phyloP scores from a whole-genome alignment of 2,113 vertebrate genomes.

The Salvelinus sp. region DNA sequence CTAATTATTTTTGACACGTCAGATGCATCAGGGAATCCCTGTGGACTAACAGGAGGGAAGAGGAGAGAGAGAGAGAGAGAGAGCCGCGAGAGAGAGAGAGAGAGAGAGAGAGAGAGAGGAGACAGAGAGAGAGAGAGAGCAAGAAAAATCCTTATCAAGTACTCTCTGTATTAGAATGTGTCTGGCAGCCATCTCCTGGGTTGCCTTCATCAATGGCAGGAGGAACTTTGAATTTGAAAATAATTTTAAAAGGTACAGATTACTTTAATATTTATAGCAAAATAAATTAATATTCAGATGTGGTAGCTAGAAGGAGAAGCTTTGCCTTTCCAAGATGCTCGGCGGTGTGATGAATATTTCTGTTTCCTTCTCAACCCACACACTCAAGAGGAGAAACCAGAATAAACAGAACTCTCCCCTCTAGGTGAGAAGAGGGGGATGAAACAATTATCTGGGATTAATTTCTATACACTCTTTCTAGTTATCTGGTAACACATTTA shows the following conservation, averaged over 20 bases:
- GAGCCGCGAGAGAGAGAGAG: too few species aligned
- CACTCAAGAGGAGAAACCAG: conserved; percentile 15
- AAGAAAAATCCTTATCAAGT: conserved; percentile 88
- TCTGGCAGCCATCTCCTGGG: conserved; percentile 92
- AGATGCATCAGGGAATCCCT: conserved; percentile 98
- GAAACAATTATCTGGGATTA: too few species aligned
- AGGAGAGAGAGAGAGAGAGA: conserved; percentile 11
- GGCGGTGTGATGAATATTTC: conserved; percentile 70
- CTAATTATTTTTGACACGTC: conserved; percentile 99
- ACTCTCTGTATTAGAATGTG: conserved; percentile 93
- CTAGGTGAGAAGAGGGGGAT: too few species aligned
- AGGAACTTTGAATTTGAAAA: conserved; percentile 94
- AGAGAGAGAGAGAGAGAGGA: too few species aligned
- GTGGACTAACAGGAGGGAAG: conserved; percentile 74
- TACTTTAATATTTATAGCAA: conserved; percentile 97
- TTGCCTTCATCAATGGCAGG: conserved; percentile 87
- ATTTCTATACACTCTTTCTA: not conserved
- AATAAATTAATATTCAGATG: conserved; percentile 97
- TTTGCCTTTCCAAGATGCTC: conserved; percentile 68
- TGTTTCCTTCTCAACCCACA: conserved; percentile 45
- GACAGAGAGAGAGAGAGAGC: too few species aligned
- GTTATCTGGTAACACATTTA: not conserved
- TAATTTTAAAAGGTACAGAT: conserved; percentile 99
- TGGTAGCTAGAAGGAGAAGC: conserved; percentile 73
- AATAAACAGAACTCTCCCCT: not conserved